Base-by-base conservation (phyloP, 2,888 invertebrate genomes). In the Horisme vitalbata region DNA sequence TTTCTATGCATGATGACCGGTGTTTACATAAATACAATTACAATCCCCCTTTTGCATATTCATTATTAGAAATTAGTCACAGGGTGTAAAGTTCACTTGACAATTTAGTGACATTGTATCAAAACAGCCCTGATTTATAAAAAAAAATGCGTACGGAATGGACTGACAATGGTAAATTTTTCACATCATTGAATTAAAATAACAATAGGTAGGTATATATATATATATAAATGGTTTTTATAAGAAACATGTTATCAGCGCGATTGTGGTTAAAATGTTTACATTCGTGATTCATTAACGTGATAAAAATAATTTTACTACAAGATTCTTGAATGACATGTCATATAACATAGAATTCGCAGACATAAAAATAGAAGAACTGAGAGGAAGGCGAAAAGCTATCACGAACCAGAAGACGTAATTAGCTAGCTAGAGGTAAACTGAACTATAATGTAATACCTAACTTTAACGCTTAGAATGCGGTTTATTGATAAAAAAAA, bases 1-100 rank as follows among this genome's bases (percentile, higher is more conserved):
- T 83, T 87, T 59, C 81, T 86, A 79, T 87, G 76, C 87, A 87
- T 87, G 66, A 55, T 57, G 46, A 55, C 49, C 57, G 54, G 49
- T 65, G 58, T 65, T 63, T 46, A 53, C 60, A 59, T 62, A 62
- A 63, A 63, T 50, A 68, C 58, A 68, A 53, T 57, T 50, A 53
- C 56, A 63, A 33, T 51, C 46, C 59, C 48, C 38, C 34, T 51
- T 55, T 53, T 50, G 52, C 52, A 61, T 62, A 68, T 61, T 63
- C 71, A 76, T 75, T 62, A 62, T 71, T 65, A 48, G 62, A 64
- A 62, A 62, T 68, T 55, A 63, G 57, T 62, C 59, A 71, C 54
- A 50, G 37, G 49, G 63, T 45, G 59, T 55, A 63, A 49, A 49
- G 32, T 44, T 64, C 57, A 82, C 79, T 79, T 79, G 80, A 73